Evolutionary conservation across 2,113 vertebrate species (phyloP).

Genomic region (Gopherus evgoodei): DNA sequence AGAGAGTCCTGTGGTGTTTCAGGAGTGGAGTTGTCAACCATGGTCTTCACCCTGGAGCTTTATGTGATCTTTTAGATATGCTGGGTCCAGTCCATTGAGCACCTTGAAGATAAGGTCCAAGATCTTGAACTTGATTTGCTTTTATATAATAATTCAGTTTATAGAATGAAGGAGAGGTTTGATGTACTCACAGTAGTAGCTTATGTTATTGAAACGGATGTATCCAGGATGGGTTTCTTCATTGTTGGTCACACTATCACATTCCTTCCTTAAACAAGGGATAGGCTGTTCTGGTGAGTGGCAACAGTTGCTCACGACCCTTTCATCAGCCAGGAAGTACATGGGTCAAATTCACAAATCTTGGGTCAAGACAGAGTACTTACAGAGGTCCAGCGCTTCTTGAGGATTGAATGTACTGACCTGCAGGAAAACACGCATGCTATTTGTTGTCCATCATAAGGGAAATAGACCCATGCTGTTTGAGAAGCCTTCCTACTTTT

Average conservation of each 20-base stretch:
- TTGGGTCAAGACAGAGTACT: not conserved
- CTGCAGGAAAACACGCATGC: not conserved
- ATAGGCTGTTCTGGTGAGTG: not conserved
- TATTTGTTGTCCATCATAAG: not conserved
- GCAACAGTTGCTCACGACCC: not conserved
- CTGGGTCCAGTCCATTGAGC: not conserved
- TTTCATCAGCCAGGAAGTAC: not conserved
- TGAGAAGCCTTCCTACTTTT: not conserved
- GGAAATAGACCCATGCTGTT: not conserved
- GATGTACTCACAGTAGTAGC: accelerated
- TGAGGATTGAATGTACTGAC: not conserved
- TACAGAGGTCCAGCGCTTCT: not conserved
- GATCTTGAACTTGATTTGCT: not conserved
- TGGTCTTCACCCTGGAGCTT: not conserved
- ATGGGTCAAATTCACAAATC: not conserved
- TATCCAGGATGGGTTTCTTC: not conserved
- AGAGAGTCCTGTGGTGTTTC: not conserved
- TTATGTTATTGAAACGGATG: not conserved
- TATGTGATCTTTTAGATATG: not conserved
- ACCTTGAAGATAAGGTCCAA: not conserved
- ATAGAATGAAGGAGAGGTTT: not conserved
- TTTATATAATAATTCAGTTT: not conserved
- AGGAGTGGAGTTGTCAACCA: not conserved
- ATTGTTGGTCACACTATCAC: not conserved
- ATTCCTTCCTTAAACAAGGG: not conserved